Percentiles rank a stretch among this genome's conserved stretches.
phyloP scores from a whole-genome alignment of 2,113 vertebrate species.

The Ptyas mucosa region DNA sequence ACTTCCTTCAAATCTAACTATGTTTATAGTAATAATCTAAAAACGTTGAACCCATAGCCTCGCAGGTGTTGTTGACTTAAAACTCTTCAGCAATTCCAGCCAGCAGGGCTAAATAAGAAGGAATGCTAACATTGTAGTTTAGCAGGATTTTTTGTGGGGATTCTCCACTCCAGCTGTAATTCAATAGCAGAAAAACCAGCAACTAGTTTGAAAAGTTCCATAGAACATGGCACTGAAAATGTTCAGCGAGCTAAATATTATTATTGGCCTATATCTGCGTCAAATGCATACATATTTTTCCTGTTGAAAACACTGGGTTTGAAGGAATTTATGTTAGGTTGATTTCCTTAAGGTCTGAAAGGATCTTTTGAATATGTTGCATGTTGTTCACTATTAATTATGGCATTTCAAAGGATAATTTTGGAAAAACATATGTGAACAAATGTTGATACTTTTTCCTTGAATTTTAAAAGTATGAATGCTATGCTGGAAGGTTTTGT shows the following conservation, averaged over 20 bases:
- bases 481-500: not conserved
- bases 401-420: not conserved
- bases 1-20: not conserved
- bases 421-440: accelerated
- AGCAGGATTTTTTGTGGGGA: not conserved
- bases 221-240: not conserved
- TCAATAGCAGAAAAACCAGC: not conserved
- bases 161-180: not conserved
- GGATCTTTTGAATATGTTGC: not conserved
- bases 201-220: not conserved
- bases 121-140: not conserved
- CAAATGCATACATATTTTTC: not conserved
- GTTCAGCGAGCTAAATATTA: not conserved
- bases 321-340: not conserved
- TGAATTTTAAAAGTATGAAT: not conserved
- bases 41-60: not conserved
- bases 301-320: not conserved
- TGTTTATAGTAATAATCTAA: not conserved
- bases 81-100: not conserved
- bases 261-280: not conserved
- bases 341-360: not conserved
- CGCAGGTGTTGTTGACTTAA: not conserved
- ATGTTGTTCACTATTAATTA: not conserved
- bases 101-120: not conserved
- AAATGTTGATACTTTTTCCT: not conserved